Conservation (phyloP, 2,113 vertebrate genomes). For the Sclerurus mexicanus region DNA sequence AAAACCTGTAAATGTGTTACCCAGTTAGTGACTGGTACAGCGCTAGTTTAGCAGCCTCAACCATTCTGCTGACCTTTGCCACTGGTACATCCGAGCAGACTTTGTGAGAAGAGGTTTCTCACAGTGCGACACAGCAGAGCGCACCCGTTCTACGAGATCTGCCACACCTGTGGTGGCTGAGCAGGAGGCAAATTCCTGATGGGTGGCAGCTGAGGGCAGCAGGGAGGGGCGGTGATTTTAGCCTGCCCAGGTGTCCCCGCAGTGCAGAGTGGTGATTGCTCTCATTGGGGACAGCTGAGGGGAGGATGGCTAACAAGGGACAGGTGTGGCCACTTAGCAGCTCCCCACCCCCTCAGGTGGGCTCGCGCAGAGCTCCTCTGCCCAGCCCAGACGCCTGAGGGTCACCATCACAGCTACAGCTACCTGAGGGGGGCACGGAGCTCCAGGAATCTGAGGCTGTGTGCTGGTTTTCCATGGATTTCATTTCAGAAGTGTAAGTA, state of each 20-base stretch:
- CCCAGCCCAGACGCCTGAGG: neutral
- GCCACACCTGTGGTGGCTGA: neutral
- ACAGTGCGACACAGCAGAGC: accelerated
- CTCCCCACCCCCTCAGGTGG: accelerated
- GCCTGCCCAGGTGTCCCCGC: neutral
- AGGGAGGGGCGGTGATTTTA: accelerated
- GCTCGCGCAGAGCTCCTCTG: no score
- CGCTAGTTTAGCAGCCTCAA: neutral
- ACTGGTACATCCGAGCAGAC: neutral
- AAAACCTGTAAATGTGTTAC: neutral
- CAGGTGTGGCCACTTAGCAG: neutral
- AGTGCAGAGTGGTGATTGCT: accelerated
- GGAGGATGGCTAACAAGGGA: accelerated
- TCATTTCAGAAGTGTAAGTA: accelerated
- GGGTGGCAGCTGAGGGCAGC: neutral
- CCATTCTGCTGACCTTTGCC: neutral
- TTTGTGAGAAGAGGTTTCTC: neutral
- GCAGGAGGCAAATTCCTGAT: neutral
- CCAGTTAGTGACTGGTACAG: neutral
- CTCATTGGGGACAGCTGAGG: accelerated
- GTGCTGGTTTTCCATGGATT: accelerated
- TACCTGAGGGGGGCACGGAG: accelerated
- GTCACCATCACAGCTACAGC: neutral
- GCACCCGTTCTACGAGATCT: no score
- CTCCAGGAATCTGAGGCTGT: accelerated